Evolutionary conservation across 2,888 invertebrate species (phyloP).

Genomic region (Oscheius sp.): DNA sequence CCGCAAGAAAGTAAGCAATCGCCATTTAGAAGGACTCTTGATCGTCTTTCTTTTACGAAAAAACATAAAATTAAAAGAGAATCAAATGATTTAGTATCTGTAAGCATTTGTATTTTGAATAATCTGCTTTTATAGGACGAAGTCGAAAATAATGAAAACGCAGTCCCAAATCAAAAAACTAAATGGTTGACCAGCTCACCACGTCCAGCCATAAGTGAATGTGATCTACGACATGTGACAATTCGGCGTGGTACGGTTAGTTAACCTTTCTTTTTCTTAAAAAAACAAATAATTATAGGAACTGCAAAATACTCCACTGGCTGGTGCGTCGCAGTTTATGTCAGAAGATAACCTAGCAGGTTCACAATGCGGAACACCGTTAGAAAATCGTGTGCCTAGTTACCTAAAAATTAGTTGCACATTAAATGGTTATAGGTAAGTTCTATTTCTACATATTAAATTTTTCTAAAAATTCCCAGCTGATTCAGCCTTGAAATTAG

Average conservation of each 20-base stretch:
- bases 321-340: constrained; percentile 26
- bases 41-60: neutral
- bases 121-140: neutral
- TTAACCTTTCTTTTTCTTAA: neutral
- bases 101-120: neutral
- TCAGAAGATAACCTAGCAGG: constrained; percentile 37
- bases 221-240: constrained; percentile 25
- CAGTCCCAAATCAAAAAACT: neutral
- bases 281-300: constrained; percentile 15
- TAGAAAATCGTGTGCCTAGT: constrained; percentile 23
- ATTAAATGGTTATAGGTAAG: constrained; percentile 34
- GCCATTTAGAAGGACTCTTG: neutral
- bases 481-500: too few relatives aligned
- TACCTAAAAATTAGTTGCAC: constrained; percentile 35
- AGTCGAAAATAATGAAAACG: neutral
- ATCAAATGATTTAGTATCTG: neutral
- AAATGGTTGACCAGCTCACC: neutral
- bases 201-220: constrained; percentile 19
- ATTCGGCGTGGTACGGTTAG: constrained; percentile 22
- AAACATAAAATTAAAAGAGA: constrained; percentile 1
- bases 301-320: constrained; percentile 30
- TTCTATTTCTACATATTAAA: neutral
- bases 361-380: neutral
- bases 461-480: neutral
- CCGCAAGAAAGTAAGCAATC: neutral